Conservation (phyloP, 2,888 invertebrate genomes). For the Lacanobia wlatinum region DNA sequence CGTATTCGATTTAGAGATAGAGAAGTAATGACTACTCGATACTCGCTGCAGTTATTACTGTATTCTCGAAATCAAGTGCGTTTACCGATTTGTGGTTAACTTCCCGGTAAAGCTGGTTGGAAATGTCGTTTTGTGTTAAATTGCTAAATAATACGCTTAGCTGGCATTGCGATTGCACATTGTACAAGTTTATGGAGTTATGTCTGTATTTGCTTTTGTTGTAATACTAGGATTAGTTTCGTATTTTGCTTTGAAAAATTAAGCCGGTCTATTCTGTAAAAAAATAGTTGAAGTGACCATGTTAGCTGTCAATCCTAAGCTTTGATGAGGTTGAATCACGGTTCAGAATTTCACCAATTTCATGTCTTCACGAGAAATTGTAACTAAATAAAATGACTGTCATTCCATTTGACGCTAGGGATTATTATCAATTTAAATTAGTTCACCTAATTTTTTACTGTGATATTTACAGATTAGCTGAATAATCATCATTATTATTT, state of each 20-base stretch:
- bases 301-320: background rate
- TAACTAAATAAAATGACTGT: too few species aligned
- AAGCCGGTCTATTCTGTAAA: background rate
- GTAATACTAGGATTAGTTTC: background rate
- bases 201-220: constrained; percentile 16
- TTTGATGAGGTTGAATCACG: too few species aligned
- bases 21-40: constrained; percentile 44
- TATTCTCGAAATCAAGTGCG: constrained; percentile 67
- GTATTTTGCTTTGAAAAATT: constrained; percentile 17
- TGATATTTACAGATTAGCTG: background rate
- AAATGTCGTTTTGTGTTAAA: constrained; percentile 43
- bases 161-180: constrained; percentile 24
- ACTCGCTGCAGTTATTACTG: constrained; percentile 48
- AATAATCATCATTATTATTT: too few species aligned
- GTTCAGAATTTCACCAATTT: too few species aligned
- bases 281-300: background rate
- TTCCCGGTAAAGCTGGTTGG: constrained; percentile 43
- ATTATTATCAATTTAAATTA: too few species aligned
- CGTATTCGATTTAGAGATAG: constrained; percentile 53
- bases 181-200: constrained; percentile 7
- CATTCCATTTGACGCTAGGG: too few species aligned
- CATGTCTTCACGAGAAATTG: too few species aligned
- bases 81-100: constrained; percentile 51
- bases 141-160: constrained; percentile 51
- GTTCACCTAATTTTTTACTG: background rate